Base-by-base conservation (phyloP, 2,113 vertebrate species). In the Eulemur macaco region DNA sequence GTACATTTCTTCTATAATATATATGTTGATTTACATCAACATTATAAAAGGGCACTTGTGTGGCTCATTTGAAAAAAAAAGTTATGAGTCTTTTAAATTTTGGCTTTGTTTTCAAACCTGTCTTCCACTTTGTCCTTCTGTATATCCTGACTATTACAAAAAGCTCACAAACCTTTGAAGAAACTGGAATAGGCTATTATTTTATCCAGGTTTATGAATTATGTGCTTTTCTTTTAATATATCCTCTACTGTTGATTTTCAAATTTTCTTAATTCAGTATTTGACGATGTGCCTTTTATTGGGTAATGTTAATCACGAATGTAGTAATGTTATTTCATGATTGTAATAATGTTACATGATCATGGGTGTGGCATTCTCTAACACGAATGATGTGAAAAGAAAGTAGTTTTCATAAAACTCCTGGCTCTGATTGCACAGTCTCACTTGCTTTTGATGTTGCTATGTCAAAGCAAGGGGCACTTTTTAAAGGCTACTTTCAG, bases 271-370 rank as follows among this genome's bases (percentile, higher is more conserved):
- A 94, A 97, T 95, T 98, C 97, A 98, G 80, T 96, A 91, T 98
- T 98, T 97, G 96, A 99, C 97, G 95, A 99, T 97, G 99, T 99
- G 99, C 98, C 99, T 99, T 99, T 98, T 98, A 97, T 97, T 98
- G 98, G 98, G 98, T 97, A 95, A 98, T 96, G 96, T 96, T 93
- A 97, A 96, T 97, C 93, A 97, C 29, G 98, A 98, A 98, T 99
- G 98, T 98, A 98, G 97, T 97, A 85, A 98, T 96, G 96, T 96
- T 95, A 96, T 97, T 93, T 94, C 95, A 96, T 31, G 66, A 82
- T 73, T 96, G 89, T 97, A 97, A 88, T 96, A 95, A 98, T 97
- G 95, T 93, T 93, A 94, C 95, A 76, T 95, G 92, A 74, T 91
- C 81, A 96, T 96, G 97, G 93, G 80, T 96, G 94, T 83, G 90